Evolutionary conservation across 2,797 vertebrate species (phyloP), one percentile per base, ranked within the genome.

Genomic region (Thamnophis elegans): DNA sequence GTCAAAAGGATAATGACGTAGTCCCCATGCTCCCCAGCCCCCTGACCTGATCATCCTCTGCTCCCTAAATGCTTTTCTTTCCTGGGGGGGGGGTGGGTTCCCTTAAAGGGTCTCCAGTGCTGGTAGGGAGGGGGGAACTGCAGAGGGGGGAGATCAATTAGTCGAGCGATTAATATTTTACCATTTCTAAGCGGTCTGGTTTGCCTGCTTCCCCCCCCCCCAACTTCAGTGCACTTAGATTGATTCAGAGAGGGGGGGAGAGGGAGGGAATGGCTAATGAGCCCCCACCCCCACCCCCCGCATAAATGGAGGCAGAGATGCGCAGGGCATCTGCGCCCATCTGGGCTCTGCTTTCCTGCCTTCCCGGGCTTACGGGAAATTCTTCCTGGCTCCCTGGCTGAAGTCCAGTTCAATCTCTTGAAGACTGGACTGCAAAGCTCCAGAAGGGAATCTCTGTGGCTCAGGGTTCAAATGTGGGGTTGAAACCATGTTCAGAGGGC

Each of bases 161-260:
- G 94, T 25, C 91, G 62, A 87, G 91, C 92, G 91, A 96, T 96
- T 96, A 96, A 96, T 96, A 95, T 95, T 95, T 95, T 91, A 95
- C 91, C 42, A 93, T 62, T 68, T 60, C 92, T 91, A 91, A 95
- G 90, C 94, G 91, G 93, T 91, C 90, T 89, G 92, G 14, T 53
- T 68, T 86, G 93, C 55, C 56, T 58, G 7, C 78, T 88, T 89
- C 78, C 2, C 91, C 87, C n/a, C 65, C 62, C 54, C n/a, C 26
- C 10, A 47, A 60, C 42, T 91, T 87, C 1, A 68, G 62, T 87
- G 91, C 91, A 93, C 85, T 92, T 90, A 92, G 53, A 93, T 90
- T 82, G 93, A 92, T 93, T 82, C 47, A 0, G 13, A 47, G n/a
- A 11, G 20, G 47, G 12, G 85, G 20, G 4, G 20, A 2, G 3